Evolutionary conservation across 2,113 vertebrate species (phyloP).

Genomic region (Balaenoptera acutorostrata): DNA sequence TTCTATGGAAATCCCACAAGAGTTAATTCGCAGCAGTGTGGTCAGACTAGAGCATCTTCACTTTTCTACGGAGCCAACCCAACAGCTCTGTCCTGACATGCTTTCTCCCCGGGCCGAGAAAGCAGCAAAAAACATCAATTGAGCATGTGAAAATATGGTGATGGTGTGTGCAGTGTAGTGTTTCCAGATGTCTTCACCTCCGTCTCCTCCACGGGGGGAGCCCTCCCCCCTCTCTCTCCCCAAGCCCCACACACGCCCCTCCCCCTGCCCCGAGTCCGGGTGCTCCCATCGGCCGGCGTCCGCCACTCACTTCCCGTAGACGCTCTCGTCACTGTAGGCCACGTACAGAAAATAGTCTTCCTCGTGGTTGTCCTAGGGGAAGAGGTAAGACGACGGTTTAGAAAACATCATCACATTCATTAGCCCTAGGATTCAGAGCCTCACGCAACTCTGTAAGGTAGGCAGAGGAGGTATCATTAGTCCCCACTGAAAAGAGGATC

Average conservation of each 20-base stretch:
- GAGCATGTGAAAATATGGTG: conserved; percentile 74
- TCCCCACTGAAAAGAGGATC: background rate
- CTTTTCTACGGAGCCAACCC: conserved; percentile 5
- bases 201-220: conserved; percentile 63
- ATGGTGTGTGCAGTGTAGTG: conserved; percentile 66
- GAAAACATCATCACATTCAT: background rate
- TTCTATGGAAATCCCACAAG: background rate
- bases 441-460: background rate
- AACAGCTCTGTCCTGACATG: conserved; percentile 41
- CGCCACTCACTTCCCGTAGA: conserved; percentile 91
- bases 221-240: conserved; percentile 54
- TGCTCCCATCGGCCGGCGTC: conserved; percentile 55
- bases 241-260: conserved; percentile 52
- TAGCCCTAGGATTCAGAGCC: background rate
- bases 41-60: background rate
- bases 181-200: conserved; percentile 73
- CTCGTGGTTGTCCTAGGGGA: conserved; percentile 94
- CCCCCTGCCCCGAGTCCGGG: conserved; percentile 61
- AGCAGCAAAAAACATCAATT: conserved; percentile 68
- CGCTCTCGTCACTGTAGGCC: conserved; percentile 98
- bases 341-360: conserved; percentile 98
- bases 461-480: background rate
- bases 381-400: background rate
- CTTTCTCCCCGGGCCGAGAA: conserved; percentile 65
- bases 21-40: background rate